Conservation (phyloP, 2,113 vertebrate species). For the Potamarius usumacintae region DNA sequence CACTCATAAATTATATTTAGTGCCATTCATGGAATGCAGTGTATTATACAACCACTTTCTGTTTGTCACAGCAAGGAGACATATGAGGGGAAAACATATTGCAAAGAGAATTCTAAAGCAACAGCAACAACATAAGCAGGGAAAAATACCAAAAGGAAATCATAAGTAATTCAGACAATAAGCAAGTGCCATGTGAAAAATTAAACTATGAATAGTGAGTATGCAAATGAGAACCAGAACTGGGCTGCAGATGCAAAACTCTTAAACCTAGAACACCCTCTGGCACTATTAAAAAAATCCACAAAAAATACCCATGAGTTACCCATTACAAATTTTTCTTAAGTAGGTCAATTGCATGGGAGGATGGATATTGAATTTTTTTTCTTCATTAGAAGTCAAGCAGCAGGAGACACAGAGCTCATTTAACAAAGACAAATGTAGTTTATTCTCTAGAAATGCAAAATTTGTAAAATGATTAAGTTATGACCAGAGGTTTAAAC, state of each 20-base stretch:
- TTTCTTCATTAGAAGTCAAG: background rate
- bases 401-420: background rate
- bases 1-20: background rate
- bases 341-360: conserved; percentile 13
- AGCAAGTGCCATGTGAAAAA: conserved; percentile 4
- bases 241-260: background rate
- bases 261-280: background rate
- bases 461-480: background rate
- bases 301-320: background rate
- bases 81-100: background rate
- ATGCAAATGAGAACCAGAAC: background rate
- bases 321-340: background rate
- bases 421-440: background rate
- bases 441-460: background rate
- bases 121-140: background rate
- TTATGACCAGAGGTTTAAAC: background rate
- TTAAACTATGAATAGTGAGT: conserved; percentile 2
- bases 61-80: background rate
- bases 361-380: background rate
- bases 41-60: background rate
- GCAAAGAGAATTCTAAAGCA: conserved; percentile 5
- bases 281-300: background rate
- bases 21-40: background rate
- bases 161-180: conserved; percentile 8
- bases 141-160: conserved; percentile 5